Percentiles rank a stretch among this genome's conserved stretches.
Conservation (phyloP, 2,888 invertebrate genomes). For the Tenthredo livida region DNA sequence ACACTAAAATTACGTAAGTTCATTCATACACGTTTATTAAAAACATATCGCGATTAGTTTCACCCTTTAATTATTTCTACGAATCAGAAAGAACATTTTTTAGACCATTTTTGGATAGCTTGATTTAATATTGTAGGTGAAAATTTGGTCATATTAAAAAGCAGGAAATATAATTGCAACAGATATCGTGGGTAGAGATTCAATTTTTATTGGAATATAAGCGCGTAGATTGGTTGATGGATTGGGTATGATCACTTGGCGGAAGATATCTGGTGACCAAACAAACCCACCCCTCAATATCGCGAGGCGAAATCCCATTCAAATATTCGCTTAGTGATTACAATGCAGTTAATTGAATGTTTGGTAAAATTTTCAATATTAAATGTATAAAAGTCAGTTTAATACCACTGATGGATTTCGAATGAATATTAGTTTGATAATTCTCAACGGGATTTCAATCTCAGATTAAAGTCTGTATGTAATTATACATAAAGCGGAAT, state of each 20-base stretch:
- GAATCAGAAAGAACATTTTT: not conserved
- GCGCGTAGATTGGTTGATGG: slow-evolving; percentile 65
- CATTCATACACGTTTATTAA: not conserved
- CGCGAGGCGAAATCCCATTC: slow-evolving; percentile 38
- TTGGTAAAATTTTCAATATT: slow-evolving; percentile 59
- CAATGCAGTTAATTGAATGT: slow-evolving; percentile 56
- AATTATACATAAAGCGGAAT: not conserved
- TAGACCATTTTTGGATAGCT: not conserved
- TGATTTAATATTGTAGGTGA: slow-evolving; percentile 1
- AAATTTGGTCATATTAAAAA: not conserved
- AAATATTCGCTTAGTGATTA: slow-evolving; percentile 67
- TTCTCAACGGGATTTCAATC: slow-evolving; percentile 22
- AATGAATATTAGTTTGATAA: slow-evolving; percentile 37
- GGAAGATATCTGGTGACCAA: slow-evolving; percentile 70
- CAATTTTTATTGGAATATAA: slow-evolving; percentile 63
- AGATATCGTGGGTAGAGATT: slow-evolving; percentile 42
- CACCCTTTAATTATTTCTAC: not conserved
- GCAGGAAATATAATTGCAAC: not conserved
- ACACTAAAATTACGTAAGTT: slow-evolving; percentile 72
- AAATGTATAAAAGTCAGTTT: slow-evolving; percentile 62
- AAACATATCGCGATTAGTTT: not conserved
- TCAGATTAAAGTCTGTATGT: slow-evolving; percentile 10
- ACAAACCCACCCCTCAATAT: slow-evolving; percentile 60
- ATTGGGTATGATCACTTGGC: slow-evolving; percentile 67
- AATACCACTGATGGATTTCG: slow-evolving; percentile 54